These are phyloP conservation scores for Syritta pipiens DNA, from an alignment of 2,888 invertebrate species.

Conservation along the genomic window DNA sequence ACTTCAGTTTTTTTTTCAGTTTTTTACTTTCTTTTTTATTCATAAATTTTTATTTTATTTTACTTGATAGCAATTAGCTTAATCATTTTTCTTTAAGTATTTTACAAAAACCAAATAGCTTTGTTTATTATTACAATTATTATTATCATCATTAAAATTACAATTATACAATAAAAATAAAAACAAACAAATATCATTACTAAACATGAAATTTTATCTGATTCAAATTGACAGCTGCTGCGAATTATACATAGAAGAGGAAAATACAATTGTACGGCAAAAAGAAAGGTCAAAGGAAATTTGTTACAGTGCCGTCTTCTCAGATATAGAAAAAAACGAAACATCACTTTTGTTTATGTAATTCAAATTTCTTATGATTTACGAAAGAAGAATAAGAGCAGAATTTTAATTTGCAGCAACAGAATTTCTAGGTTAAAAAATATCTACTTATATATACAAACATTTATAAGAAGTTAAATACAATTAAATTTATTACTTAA, in stretches of 20 bases:
- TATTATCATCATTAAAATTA: conserved; percentile 6
- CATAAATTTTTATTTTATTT: too few relatives aligned
- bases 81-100: conserved; percentile 23
- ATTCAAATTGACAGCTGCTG: conserved; percentile 29
- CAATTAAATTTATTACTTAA: not conserved
- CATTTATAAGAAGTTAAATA: conserved; percentile 25
- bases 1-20: too few relatives aligned
- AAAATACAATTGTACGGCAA: not conserved
- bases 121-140: conserved; percentile 19
- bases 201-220: conserved; percentile 29
- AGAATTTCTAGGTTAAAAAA: conserved; percentile 1
- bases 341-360: too few relatives aligned
- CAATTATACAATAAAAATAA: conserved; percentile 10
- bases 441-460: conserved; percentile 16
- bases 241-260: not conserved
- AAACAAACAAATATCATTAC: conserved; percentile 14
- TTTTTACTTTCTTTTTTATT: too few relatives aligned
- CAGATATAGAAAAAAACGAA: too few relatives aligned
- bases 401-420: conserved; percentile 22
- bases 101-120: conserved; percentile 28
- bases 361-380: not conserved
- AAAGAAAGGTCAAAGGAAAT: not conserved
- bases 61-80: conserved; percentile 39
- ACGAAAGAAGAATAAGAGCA: not conserved
- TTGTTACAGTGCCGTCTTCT: too few relatives aligned